phyloP scores from a whole-genome alignment of 2,113 vertebrate species.

The Osmerus mordax region DNA sequence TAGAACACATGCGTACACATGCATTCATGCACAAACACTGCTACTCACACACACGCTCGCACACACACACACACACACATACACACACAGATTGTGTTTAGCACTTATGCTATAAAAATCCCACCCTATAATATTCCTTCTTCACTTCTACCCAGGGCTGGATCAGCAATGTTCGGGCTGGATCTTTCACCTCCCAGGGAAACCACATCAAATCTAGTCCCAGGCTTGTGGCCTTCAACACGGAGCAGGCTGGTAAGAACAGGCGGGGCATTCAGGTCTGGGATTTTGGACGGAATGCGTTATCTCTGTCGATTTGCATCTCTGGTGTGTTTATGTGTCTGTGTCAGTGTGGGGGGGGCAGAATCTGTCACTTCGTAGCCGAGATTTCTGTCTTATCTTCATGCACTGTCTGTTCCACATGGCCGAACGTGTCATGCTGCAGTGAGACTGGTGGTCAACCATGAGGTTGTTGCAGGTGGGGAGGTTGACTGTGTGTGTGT shows the following conservation, averaged over 20 bases:
- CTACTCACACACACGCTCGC: too few species aligned
- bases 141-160: constrained; percentile 74
- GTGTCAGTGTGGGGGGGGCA: neutral
- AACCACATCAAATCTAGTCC: constrained; percentile 85
- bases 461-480: neutral
- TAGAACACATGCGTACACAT: too few species aligned
- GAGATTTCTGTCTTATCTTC: neutral
- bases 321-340: neutral
- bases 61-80: too few species aligned
- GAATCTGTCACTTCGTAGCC: too few species aligned
- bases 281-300: neutral
- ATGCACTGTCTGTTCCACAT: constrained; percentile 3
- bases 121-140: neutral
- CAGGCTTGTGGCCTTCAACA: constrained; percentile 79
- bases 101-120: neutral
- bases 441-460: neutral
- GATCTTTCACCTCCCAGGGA: constrained; percentile 70
- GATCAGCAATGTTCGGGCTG: constrained; percentile 77
- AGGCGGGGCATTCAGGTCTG: neutral
- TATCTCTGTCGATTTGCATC: neutral
- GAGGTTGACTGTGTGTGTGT: neutral
- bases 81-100: neutral
- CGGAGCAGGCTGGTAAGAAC: constrained; percentile 78
- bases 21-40: too few species aligned
- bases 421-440: neutral